Base-by-base conservation (phyloP, 2,888 invertebrate genomes). In the Sycophila texana region DNA sequence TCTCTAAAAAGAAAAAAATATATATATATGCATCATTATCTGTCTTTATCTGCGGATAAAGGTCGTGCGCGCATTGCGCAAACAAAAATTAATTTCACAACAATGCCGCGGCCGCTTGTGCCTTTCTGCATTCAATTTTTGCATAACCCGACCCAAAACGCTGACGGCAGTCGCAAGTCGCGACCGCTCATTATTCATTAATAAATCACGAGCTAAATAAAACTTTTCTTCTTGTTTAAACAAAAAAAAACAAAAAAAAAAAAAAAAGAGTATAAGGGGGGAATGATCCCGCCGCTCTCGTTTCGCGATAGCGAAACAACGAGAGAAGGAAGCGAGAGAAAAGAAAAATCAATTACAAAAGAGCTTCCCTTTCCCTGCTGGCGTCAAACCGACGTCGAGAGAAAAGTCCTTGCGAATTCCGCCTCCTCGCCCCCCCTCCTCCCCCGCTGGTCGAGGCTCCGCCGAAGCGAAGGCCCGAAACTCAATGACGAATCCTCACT, bases 401-500 rank as follows among this genome's bases (percentile, higher is more conserved):
- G 57, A 66, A 57, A 74, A 74, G 74, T 68, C 68, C 70, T 76
- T 63, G 68, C 70, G 22, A 53, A 39, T 61, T 18, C 20, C n/a
- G 58, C 14, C 58, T 16, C 49, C 47, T 10, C 47, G n/a, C 58
- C 14, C 22, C 16, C 47, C 13, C 13, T 39, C 39, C 26, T 16
- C 14, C 13, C 53, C 22, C 26, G 26, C 26, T 3, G 26, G 26
- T 3, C 26, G 26, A 26, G 55, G 13, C 18, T 60, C n/a, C 60
- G 22, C 18, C 26, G n/a, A n/a, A 14, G 49, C 49, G 47, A 12
- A 55, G 66, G 66, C 57, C 66, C 73, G 53, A 75, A 68, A 68
- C 22, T 68, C 76, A 76, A 76, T 76, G 76, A 76, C 76, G 76
- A 76, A 49, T 76, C 63, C 76, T 70, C 76, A 47, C 58, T 65